Base-by-base conservation (phyloP, 1,140 invertebrate species). In the Hetaerina americana region DNA sequence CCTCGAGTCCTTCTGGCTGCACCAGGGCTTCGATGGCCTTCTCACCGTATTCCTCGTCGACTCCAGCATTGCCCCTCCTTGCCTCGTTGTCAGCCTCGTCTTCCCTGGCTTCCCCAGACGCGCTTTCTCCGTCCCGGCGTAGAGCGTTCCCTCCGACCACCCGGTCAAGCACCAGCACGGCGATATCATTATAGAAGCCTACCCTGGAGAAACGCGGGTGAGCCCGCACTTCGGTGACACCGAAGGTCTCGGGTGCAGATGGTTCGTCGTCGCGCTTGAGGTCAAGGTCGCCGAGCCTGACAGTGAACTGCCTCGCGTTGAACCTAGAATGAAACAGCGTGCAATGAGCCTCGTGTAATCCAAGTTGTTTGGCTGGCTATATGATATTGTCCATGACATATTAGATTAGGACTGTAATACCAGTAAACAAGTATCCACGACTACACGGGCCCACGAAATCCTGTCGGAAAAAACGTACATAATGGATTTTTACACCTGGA, bases 111-210 rank as follows among this genome's bases (percentile, higher is more conserved):
- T 57, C 40, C n/a, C n/a, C n/a, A n/a, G n/a, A n/a, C n/a, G n/a
- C n/a, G n/a, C n/a, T n/a, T n/a, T n/a, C n/a, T n/a, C n/a, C n/a
- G 40, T 57, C 40, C 10, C 22, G 15, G 2, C 40, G 40, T n/a
- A 12, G 15, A 3, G 22, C 3, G 74, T 57, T n/a, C 15, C 40
- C 40, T 3, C 40, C 85, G 5, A 93, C 92, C 0, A 89, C 87
- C 69, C 88, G 83, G 24, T 85, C 87, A 0, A 95, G 80, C 49
- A 92, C 89, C 18, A 95, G 81, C 0, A 95, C 84, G 0, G 95
- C 94, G 72, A 96, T 93, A 76, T 97, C 94, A 74, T 96, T 96
- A 79, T 96, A 95, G 81, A 92, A 96, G 5, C 92, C 92, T 66
- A 92, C 88, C 25, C 92, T 83, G 18, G 88, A 90, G 82, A 94